These are phyloP conservation scores for Podotricha telesiphe DNA, from an alignment of 2,888 invertebrate species.

Conservation along the genomic window DNA sequence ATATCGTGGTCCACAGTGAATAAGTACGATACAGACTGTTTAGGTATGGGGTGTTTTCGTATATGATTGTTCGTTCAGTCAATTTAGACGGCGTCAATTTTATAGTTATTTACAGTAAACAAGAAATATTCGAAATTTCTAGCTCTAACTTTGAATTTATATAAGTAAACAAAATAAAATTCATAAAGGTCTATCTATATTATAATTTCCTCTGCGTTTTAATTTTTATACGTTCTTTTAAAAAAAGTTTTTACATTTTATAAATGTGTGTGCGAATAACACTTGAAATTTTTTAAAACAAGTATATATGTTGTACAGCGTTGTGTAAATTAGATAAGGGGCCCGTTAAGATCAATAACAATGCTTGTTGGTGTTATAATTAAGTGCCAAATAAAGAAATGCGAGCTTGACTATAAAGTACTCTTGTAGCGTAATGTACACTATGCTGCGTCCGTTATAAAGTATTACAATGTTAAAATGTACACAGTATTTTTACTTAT, in stretches of 20 bases:
- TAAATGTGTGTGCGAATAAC: no score
- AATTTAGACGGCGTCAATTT: background rate
- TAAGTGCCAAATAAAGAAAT: background rate
- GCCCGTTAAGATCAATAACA: background rate
- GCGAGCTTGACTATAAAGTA: no score
- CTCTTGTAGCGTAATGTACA: background rate
- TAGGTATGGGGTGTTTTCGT: conserved; percentile 30
- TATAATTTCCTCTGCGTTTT: background rate
- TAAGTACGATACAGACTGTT: conserved; percentile 35
- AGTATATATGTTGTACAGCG: no score
- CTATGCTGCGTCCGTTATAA: background rate
- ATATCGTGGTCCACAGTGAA: conserved; percentile 47
- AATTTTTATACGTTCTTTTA: no score
- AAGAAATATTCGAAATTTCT: background rate
- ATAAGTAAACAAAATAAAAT: background rate
- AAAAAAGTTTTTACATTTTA: no score
- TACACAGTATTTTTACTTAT: background rate
- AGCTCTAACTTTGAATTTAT: background rate
- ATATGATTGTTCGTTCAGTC: conserved; percentile 19
- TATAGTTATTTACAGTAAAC: background rate
- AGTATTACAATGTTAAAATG: background rate
- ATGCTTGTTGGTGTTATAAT: background rate
- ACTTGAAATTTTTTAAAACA: no score
- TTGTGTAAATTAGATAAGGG: background rate
- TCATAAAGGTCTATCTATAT: no score